phyloP scores from a whole-genome alignment of 2,888 invertebrate genomes.

The Melanostoma mellinum region DNA sequence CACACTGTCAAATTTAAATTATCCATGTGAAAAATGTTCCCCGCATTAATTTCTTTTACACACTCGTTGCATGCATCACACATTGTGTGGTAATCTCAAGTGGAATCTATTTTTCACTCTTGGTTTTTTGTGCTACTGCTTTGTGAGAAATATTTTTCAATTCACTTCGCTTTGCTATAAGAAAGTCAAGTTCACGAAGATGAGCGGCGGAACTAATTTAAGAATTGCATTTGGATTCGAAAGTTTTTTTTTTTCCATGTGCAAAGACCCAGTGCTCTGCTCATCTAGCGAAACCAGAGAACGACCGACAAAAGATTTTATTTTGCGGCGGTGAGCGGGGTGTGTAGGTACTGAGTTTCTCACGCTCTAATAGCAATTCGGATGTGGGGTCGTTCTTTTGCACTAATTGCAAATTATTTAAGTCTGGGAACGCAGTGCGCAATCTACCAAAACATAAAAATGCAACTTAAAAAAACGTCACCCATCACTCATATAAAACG shows the following conservation, averaged over 20 bases:
- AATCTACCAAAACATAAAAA: constrained; percentile 2
- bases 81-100: constrained; percentile 20
- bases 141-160: constrained; percentile 29
- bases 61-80: not conserved
- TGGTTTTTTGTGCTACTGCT: constrained; percentile 4
- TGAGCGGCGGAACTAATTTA: constrained; percentile 17
- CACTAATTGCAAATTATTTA: constrained; percentile 8
- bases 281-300: not conserved
- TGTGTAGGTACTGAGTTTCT: constrained; percentile 3
- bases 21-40: constrained; percentile 44
- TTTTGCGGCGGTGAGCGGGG: no score
- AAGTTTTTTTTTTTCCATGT: not conserved
- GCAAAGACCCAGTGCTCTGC: not conserved
- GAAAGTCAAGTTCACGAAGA: constrained; percentile 52
- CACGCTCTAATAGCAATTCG: constrained; percentile 41
- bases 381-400: constrained; percentile 9
- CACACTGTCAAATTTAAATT: constrained; percentile 57
- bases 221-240: constrained; percentile 30
- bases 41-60: not conserved
- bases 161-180: constrained; percentile 4
- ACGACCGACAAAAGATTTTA: not conserved
- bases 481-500: constrained; percentile 46
- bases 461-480: constrained; percentile 7
- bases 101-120: constrained; percentile 50
- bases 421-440: constrained; percentile 18